Conservation (phyloP, 92 coral and sea anemone species). For the Siderastrea siderea region DNA sequence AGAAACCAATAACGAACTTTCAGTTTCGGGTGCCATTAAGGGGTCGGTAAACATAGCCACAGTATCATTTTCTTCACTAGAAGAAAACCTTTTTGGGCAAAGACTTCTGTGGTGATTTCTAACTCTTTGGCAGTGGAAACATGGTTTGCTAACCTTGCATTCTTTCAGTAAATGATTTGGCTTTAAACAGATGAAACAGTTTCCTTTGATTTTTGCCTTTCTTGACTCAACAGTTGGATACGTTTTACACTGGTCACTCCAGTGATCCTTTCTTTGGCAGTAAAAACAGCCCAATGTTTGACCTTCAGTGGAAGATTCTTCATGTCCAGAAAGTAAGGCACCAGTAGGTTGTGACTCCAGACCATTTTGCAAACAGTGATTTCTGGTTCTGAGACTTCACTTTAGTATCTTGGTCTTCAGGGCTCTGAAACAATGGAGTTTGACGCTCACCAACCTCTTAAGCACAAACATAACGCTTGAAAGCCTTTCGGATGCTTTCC, state of each 20-base stretch:
- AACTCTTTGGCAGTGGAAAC: background rate
- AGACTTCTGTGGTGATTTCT: conserved; percentile 26
- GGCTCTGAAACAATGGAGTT: conserved; percentile 20
- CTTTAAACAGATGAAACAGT: background rate
- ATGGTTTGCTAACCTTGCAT: background rate
- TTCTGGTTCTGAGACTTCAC: conserved; percentile 22
- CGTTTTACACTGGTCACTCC: conserved; percentile 33
- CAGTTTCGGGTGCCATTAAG: background rate
- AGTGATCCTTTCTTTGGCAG: conserved; percentile 38
- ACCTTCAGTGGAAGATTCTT: conserved; percentile 16
- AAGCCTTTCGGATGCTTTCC: too few relatives aligned
- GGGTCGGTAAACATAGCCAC: background rate
- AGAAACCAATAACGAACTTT: background rate
- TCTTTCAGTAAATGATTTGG: conserved; percentile 40
- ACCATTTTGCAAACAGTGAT: conserved; percentile 12
- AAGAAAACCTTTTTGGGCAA: background rate
- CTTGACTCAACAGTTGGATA: conserved; percentile 26
- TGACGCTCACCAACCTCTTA: conserved; percentile 30
- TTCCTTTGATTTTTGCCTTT: too few relatives aligned
- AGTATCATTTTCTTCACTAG: too few relatives aligned
- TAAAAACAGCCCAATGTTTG: conserved; percentile 18
- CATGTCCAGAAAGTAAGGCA: conserved; percentile 43
- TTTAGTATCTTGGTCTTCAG: conserved; percentile 18
- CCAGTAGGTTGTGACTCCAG: conserved; percentile 30
- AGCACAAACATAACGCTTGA: too few relatives aligned